Conservation (phyloP, 1,140 invertebrate species). For the Leptoteleia sp. region DNA sequence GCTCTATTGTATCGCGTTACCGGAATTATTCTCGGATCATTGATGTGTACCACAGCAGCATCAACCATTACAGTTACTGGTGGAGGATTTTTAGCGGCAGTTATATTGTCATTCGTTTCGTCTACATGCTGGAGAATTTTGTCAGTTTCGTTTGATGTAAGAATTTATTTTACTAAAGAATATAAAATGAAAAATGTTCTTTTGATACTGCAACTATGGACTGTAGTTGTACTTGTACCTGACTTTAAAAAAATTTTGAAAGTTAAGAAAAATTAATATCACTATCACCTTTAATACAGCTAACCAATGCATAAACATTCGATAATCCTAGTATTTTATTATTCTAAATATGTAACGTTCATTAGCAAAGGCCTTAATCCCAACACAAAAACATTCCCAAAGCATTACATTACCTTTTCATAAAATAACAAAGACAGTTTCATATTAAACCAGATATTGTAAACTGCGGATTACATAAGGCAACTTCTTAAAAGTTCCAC, state of each 20-base stretch:
- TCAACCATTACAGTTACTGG: conserved; percentile 70
- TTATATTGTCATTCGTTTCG: conserved; percentile 73
- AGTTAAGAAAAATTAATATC: too few species aligned
- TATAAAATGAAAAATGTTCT: too few species aligned
- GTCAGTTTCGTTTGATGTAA: conserved; percentile 68
- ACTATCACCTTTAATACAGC: too few species aligned
- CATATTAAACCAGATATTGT: conserved; percentile 23
- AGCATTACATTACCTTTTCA: conserved; percentile 6
- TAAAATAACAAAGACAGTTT: conserved; percentile 22
- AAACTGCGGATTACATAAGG: conserved; percentile 12
- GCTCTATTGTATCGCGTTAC: too few species aligned
- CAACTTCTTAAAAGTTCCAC: conserved; percentile 24
- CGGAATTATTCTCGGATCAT: too few species aligned
- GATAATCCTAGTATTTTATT: conserved; percentile 9
- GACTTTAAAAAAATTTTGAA: too few species aligned
- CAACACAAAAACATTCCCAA: conserved; percentile 2
- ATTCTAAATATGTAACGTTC: background rate
- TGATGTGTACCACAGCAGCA: conserved; percentile 44
- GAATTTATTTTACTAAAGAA: conserved; percentile 26
- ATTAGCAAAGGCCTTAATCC: conserved; percentile 8
- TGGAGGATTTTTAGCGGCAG: conserved; percentile 73
- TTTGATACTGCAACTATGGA: too few species aligned
- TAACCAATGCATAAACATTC: too few species aligned
- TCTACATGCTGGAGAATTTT: conserved; percentile 74
- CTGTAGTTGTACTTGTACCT: too few species aligned